Conservation (phyloP, 2,888 invertebrate genomes). For the Scaptomyza reducta region DNA sequence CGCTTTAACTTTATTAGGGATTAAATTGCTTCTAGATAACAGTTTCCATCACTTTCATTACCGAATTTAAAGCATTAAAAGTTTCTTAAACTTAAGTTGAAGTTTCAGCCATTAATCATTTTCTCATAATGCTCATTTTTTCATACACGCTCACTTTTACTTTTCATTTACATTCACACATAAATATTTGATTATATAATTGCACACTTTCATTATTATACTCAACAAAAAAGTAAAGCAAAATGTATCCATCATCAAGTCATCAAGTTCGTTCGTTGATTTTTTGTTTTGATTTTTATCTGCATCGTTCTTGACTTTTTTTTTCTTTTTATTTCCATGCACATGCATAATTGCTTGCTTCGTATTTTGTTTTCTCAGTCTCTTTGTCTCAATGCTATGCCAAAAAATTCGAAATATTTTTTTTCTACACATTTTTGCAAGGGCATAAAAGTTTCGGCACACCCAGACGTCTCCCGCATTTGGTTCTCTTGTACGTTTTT, state of each 20-base stretch:
- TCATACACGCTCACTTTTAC: background rate
- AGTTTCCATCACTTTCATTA: no score
- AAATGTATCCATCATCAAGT: background rate
- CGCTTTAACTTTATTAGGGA: no score
- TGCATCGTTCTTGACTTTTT: background rate
- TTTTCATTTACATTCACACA: background rate
- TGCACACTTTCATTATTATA: background rate
- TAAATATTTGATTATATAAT: background rate
- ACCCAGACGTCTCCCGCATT: conserved; percentile 25
- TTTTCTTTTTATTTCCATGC: conserved; percentile 13
- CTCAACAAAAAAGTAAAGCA: background rate
- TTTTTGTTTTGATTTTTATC: background rate
- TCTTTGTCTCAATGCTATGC: conserved; percentile 29
- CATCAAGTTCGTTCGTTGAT: background rate
- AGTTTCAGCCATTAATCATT: no score
- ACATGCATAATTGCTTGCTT: conserved; percentile 33
- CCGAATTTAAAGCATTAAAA: no score
- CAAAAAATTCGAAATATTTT: conserved; percentile 33
- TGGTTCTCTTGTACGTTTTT: background rate
- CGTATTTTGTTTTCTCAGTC: background rate
- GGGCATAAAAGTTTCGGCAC: conserved; percentile 46
- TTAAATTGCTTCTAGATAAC: no score
- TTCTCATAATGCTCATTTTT: no score
- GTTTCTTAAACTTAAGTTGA: no score
- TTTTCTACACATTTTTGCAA: conserved; percentile 33